These are phyloP conservation scores for Peromyscus attwateri DNA, from an alignment of 2,797 vertebrate species.

Conservation along the genomic window DNA sequence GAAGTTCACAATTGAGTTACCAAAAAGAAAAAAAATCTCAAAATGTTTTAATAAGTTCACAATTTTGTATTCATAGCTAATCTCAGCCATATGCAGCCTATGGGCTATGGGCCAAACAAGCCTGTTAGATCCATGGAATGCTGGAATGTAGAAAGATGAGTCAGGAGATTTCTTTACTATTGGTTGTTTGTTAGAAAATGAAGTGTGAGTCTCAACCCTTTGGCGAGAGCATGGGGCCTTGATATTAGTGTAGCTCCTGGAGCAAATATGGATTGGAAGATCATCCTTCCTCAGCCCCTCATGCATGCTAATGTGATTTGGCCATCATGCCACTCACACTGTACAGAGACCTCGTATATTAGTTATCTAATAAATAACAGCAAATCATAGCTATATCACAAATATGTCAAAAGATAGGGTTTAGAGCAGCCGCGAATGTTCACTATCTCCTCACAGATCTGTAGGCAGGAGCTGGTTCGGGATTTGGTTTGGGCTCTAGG, in stretches of 20 bases:
- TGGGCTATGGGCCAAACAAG: no score
- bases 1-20: neutral
- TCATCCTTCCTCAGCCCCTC: neutral
- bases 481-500: neutral
- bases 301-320: neutral
- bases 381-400: neutral
- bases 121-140: neutral
- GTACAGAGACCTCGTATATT: neutral
- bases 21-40: neutral
- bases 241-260: neutral
- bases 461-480: neutral
- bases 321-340: neutral
- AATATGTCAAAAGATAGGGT: neutral
- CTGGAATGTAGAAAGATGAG: neutral
- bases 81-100: neutral
- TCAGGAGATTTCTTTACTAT: neutral
- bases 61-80: neutral
- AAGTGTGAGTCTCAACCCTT: neutral
- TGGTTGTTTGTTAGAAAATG: neutral
- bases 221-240: neutral
- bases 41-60: neutral
- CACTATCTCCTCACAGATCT: neutral
- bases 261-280: constrained; percentile 3
- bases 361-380: neutral
- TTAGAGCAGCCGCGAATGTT: neutral